These are phyloP conservation scores for Pedicia rivosa DNA, from an alignment of 2,888 invertebrate genomes.

Conservation along the genomic window DNA sequence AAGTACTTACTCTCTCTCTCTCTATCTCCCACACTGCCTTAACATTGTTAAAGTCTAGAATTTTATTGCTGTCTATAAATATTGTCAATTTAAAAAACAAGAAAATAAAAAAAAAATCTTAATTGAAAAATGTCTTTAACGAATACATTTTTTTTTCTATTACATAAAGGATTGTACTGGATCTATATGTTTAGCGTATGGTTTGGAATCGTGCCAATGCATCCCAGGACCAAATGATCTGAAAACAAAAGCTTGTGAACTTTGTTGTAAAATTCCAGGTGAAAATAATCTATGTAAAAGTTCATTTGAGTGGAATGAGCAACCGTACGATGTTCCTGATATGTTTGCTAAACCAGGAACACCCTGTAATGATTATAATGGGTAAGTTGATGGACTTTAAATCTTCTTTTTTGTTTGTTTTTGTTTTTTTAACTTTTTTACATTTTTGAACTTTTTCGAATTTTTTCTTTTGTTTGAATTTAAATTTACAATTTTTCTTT, in stretches of 20 bases:
- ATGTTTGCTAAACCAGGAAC: slow-evolving; percentile 89
- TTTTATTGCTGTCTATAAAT: too few relatives aligned
- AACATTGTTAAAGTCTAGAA: too few relatives aligned
- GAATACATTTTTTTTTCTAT: too few relatives aligned
- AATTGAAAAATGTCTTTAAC: too few relatives aligned
- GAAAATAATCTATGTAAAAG: slow-evolving; percentile 70
- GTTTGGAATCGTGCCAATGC: slow-evolving; percentile 91
- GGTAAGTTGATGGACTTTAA: slow-evolving; percentile 33
- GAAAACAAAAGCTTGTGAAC: slow-evolving; percentile 76
- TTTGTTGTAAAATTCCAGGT: slow-evolving; percentile 80
- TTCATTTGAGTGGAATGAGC: slow-evolving; percentile 78
- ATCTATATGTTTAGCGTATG: slow-evolving; percentile 93
- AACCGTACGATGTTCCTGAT: slow-evolving; percentile 82
- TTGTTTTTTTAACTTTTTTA: slow-evolving; percentile 1
- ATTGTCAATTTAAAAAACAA: too few relatives aligned
- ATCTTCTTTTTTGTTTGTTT: not conserved
- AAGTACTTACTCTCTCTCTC: too few relatives aligned
- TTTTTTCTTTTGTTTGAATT: slow-evolving; percentile 1
- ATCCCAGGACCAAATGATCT: slow-evolving; percentile 61
- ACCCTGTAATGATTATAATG: slow-evolving; percentile 86
- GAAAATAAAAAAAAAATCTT: too few relatives aligned
- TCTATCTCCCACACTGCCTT: too few relatives aligned
- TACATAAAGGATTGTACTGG: slow-evolving; percentile 79
- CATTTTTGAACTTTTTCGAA: slow-evolving; percentile 8
- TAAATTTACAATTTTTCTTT: not conserved